Evolutionary conservation across 2,797 vertebrate genomes (phyloP).

Genomic region (Poeciliopsis infans): DNA sequence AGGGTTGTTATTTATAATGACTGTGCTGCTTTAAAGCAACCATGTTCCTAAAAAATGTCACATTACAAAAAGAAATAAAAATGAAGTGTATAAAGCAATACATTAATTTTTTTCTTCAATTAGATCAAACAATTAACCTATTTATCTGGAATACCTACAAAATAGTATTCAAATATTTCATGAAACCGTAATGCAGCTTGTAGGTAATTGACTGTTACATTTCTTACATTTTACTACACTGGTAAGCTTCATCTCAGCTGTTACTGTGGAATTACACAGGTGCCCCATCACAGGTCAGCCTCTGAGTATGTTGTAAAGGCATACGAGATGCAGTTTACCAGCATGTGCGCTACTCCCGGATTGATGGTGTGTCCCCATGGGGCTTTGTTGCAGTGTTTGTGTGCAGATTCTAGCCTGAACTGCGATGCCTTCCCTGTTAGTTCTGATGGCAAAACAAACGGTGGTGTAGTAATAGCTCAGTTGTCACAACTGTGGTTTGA

Average conservation of each 20-base stretch:
- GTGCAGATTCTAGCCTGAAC: conserved; percentile 54
- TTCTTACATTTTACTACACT: conserved; percentile 7
- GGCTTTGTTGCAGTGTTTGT: conserved; percentile 41
- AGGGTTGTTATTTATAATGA: neutral
- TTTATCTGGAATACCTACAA: neutral
- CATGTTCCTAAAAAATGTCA: neutral
- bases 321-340: conserved; percentile 46
- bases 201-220: conserved; percentile 7
- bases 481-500: conserved; percentile 72
- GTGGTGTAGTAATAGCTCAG: conserved; percentile 78
- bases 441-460: conserved; percentile 77
- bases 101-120: neutral
- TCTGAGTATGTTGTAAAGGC: conserved; percentile 24
- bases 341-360: conserved; percentile 44
- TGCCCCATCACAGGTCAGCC: conserved; percentile 30
- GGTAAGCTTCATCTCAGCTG: conserved; percentile 12
- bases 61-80: neutral
- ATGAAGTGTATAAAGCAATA: neutral
- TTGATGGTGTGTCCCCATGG: conserved; percentile 57
- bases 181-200: neutral
- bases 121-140: neutral
- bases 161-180: neutral
- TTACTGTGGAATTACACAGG: conserved; percentile 35
- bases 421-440: conserved; percentile 60
- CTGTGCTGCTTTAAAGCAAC: neutral